phyloP scores from a whole-genome alignment of 2,113 vertebrate species.

The Stomatorhinus ivindoensis region DNA sequence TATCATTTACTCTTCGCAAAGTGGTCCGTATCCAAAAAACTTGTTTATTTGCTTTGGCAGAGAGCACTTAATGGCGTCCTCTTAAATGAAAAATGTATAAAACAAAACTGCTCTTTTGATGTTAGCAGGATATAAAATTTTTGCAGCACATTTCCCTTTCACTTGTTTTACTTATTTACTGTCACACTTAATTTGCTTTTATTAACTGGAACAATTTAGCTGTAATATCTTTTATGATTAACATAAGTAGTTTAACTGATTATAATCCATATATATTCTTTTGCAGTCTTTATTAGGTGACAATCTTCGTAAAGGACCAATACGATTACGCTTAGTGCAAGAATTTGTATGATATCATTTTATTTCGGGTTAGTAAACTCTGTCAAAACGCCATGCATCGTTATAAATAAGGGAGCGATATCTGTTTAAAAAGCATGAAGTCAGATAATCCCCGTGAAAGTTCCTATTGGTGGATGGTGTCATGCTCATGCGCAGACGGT shows the following conservation, averaged over 20 bases:
- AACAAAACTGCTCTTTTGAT: background rate
- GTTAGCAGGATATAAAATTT: background rate
- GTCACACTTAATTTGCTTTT: background rate
- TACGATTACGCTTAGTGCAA: background rate
- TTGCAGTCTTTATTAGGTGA: conserved; percentile 9
- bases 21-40: background rate
- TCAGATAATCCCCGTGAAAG: background rate
- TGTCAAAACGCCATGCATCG: background rate
- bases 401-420: background rate
- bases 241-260: background rate
- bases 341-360: conserved; percentile 31
- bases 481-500: background rate
- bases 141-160: background rate
- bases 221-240: background rate
- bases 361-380: conserved; percentile 21
- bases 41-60: background rate
- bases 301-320: background rate
- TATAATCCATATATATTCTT: background rate
- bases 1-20: background rate
- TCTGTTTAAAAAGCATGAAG: background rate
- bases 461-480: background rate
- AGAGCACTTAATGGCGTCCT: background rate
- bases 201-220: background rate
- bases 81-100: background rate
- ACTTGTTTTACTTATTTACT: background rate